Base-by-base conservation (phyloP, 2,888 invertebrate species). In the Polyploca ridens region DNA sequence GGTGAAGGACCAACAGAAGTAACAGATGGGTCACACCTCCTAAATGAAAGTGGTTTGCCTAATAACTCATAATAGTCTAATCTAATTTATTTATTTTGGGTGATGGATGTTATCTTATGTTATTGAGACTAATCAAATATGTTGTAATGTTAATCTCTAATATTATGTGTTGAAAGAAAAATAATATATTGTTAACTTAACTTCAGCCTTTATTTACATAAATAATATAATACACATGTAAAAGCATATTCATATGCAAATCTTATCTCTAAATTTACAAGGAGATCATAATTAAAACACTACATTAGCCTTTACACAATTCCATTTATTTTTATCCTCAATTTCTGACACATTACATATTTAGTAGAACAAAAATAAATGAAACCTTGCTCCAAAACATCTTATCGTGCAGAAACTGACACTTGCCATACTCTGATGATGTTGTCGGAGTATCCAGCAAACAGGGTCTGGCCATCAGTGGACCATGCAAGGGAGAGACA, bases 371-470 rank as follows among this genome's bases (percentile, higher is more conserved):
- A 94, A 91, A 91, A 93, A 92, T 93, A 93, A 94, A 94, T 91
- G 91, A 90, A 93, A 93, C 76, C 76, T 74, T 77, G 94, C 70
- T 69, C 66, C 71, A 66, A 65, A 27, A 74, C 69, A 71, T 73
- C 76, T 89, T 96, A 97, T 94, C 97, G 96, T 72, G 97, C 96
- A 74, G 97, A 96, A 77, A 97, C 96, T 78, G 97, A 97, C 82
- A 99, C 99, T 95, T 99, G 99, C 99, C 99, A 99, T 71, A 99
- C 99, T 89, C 99, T 96, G 90, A 99, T 99, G 75, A 97, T 97
- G 91, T 99, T 99, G 94, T 99, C 99, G 27, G 99, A 99, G 94
- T 99, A 99, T 67, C 99, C 99, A 87, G 99, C 99, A 87, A 99
- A 99, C 81, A 99, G 95, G 61, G 99, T 99, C 93, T 99, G 99